Evolutionary conservation across 2,797 vertebrate genomes (phyloP), one percentile per base, ranked within the genome.

Genomic region (Zalophus californianus): DNA sequence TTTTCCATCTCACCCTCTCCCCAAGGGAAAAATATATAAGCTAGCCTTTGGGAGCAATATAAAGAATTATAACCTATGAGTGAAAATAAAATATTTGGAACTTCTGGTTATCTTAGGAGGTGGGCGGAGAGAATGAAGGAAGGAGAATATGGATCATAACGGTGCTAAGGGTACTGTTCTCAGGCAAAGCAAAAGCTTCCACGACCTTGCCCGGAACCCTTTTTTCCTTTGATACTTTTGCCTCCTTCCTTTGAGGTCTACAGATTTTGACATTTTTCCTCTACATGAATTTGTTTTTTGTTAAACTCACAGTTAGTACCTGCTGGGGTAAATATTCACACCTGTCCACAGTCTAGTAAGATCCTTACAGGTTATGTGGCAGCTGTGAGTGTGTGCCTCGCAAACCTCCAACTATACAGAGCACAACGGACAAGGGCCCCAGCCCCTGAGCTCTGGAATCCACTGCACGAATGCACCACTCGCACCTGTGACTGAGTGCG

Each of bases 391-490:
- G 7, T 0, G 9, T 9, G 23, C n/a, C 50, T 48, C 6, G 4
- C 13, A 32, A 35, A 84, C 60, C 15, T 83, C 60, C 23, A 25
- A 7, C 15, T 48, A 13, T 52, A 29, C 32, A 23, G 23, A 77
- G 4, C 35, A 4, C 4, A 21, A 18, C 3, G 9, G 62, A n/a
- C 54, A 62, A 14, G 14, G 7, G 16, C 5, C 5, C 41, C 41
- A 0, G 27, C 48, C 1, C 7, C 35, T 79, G 20, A 7, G 50
- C 8, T 44, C 66, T 2, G 16, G 50, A 41, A 32, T 12, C 86
- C 35, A 27, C 3, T 0, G 0, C 38, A 13, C 0, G 6, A 6
- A 35, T 20, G 5, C 25, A 3, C 32, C 9, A 14, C 14, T 38
- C 41, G 4, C 29, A 32, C 23, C 35, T 23, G 3, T 7, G 58